Conservation (phyloP, 2,797 vertebrate species). For the Halcyon leucocephala region DNA sequence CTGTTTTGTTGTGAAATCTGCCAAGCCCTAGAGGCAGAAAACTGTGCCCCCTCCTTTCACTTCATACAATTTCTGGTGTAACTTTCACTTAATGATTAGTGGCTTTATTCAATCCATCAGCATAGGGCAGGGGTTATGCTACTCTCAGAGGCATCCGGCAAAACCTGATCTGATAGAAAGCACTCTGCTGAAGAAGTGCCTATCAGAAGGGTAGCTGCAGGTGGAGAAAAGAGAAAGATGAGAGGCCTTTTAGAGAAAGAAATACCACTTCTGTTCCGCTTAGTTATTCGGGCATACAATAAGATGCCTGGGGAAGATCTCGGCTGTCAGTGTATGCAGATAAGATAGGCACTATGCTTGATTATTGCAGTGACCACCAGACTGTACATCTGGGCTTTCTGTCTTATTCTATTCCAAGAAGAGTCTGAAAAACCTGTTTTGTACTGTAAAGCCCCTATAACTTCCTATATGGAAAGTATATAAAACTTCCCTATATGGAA, state of each 20-base stretch:
- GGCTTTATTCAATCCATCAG: slow-evolving; percentile 78
- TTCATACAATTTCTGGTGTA: slow-evolving; percentile 64
- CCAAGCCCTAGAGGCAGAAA: slow-evolving; percentile 54
- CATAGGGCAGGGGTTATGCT: slow-evolving; percentile 63
- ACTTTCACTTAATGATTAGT: slow-evolving; percentile 77
- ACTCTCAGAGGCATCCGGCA: slow-evolving; percentile 65
- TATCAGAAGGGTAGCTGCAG: slow-evolving; percentile 35
- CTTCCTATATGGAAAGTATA: neutral
- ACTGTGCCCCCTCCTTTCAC: neutral
- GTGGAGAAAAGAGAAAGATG: slow-evolving; percentile 11
- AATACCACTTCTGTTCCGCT: slow-evolving; percentile 22
- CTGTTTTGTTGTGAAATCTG: slow-evolving; percentile 74
- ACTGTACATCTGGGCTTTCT: neutral
- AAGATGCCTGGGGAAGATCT: neutral
- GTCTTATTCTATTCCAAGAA: neutral
- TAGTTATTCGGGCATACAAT: neutral
- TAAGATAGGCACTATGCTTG: neutral
- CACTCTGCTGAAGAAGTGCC: slow-evolving; percentile 7
- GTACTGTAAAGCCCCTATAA: neutral
- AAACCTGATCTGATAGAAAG: slow-evolving; percentile 70
- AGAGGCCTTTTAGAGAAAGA: neutral
- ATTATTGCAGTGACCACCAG: neutral
- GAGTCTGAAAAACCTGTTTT: neutral
- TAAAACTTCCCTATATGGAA: neutral
- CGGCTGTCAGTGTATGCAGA: neutral